Conservation (phyloP, 2,888 invertebrate species). For the Andrena fulva region DNA sequence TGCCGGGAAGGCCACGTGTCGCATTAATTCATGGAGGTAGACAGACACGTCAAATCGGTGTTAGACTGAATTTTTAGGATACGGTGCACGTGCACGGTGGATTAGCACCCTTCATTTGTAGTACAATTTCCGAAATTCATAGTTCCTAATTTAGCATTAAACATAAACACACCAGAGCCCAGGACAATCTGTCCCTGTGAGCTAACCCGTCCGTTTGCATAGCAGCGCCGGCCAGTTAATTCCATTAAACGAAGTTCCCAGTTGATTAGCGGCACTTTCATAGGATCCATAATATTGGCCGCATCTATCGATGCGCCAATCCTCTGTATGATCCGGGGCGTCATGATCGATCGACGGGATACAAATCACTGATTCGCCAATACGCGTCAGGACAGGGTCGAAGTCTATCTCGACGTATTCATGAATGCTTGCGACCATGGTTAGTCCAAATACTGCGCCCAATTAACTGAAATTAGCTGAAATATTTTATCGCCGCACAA, state of each 20-base stretch:
- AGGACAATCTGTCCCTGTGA: neutral
- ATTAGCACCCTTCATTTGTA: neutral
- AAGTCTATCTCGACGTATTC: slow-evolving; percentile 45
- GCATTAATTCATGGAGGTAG: neutral
- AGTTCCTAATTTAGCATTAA: slow-evolving; percentile 37
- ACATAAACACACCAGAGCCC: slow-evolving; percentile 11
- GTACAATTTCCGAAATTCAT: neutral
- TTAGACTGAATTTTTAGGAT: neutral
- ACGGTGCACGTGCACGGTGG: neutral
- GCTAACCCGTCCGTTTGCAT: slow-evolving; percentile 16
- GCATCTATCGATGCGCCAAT: neutral
- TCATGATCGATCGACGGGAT: slow-evolving; percentile 22
- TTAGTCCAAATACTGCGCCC: slow-evolving; percentile 1
- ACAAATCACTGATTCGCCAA: slow-evolving; percentile 30
- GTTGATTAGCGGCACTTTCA: slow-evolving; percentile 50
- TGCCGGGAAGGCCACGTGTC: neutral
- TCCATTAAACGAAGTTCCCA: slow-evolving; percentile 38
- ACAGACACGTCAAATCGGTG: neutral
- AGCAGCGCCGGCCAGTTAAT: slow-evolving; percentile 25
- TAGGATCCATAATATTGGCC: slow-evolving; percentile 41
- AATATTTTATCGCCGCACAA: slow-evolving; percentile 34
- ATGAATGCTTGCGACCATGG: neutral
- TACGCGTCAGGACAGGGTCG: neutral
- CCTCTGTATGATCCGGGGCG: neutral
- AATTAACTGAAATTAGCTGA: slow-evolving; percentile 42